Evolutionary conservation across 2,888 invertebrate genomes (phyloP), one percentile per base, ranked within the genome.

Genomic region (Epirrita christyi): DNA sequence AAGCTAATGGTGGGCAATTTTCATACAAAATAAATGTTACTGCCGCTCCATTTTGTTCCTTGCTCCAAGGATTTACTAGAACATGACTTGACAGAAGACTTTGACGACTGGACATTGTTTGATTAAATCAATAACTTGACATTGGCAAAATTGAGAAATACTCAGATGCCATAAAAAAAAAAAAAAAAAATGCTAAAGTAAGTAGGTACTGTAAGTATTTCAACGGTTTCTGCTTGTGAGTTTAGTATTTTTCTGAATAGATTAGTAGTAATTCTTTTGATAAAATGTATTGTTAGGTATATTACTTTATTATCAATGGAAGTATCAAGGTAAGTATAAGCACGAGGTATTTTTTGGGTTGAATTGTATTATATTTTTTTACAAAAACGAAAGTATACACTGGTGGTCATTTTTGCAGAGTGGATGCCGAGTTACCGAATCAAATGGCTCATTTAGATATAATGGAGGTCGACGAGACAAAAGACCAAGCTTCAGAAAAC

Each of bases 401-500:
- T 38, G 41, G 37, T 55, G 45, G 32, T 36, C 44, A 21, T 14
- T 28, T 49, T 62, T 81, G 48, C 80, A 88, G 88, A 75, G 71
- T 73, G 60, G 92, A 90, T 45, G 63, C 72, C 0, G 92, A 92
- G 56, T 72, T 92, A 57, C 92, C 88, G 3, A 80, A 67, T 73
- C 85, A 87, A 81, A 88, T 92, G 91, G 92, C 92, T 61, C 81
- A 87, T 67, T 78, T 92, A 70, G 92, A 88, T 72, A 77, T 92
- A 68, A 87, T 90, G 88, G 92, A 90, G 69, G 66, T 85, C 21
- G 84, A 83, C 34, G 82, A 84, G 14, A 21, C 63, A 21, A 68
- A 50, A 51, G 53, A 46, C 41, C 65, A 75, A 64, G 56, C 59
- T 45, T 15, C 69, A 21, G 72, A 68, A 36, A 71, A 72, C 37